Conservation (phyloP, 2,797 vertebrate genomes). For the Mionectes olivaceus region DNA sequence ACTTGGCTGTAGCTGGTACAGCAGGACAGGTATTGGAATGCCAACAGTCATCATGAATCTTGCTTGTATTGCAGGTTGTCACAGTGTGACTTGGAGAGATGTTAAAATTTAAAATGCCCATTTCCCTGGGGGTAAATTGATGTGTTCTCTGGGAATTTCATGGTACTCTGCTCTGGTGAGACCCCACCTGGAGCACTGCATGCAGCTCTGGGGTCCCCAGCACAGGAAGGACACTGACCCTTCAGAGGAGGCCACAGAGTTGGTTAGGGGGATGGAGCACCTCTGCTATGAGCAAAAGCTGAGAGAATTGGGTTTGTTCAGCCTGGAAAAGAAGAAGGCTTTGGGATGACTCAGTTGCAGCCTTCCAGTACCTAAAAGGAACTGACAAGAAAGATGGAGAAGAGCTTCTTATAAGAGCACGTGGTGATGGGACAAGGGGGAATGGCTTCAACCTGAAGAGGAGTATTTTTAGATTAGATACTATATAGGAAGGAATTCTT, state of each 20-base stretch:
- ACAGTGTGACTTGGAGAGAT: neutral
- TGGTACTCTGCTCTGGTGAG: neutral
- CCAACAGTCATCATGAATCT: neutral
- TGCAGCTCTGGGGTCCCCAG: neutral
- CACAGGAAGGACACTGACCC: neutral
- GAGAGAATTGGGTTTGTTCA: neutral
- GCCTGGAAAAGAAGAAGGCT: neutral
- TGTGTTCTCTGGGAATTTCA: neutral
- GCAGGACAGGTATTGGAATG: conserved; percentile 91
- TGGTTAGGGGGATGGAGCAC: neutral
- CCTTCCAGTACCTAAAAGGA: neutral
- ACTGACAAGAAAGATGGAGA: neutral
- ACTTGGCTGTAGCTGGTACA: conserved; percentile 93
- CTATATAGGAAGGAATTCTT: neutral
- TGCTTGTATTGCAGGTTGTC: neutral
- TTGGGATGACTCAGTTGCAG: neutral
- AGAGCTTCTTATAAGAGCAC: neutral
- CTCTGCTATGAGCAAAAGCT: neutral
- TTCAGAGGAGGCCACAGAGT: neutral
- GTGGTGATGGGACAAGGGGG: neutral
- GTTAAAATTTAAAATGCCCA: neutral
- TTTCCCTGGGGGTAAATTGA: neutral
- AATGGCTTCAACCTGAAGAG: neutral
- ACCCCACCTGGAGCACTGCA: neutral
- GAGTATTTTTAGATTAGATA: neutral